Evolutionary conservation across 1,140 invertebrate species (phyloP), one percentile per base, ranked within the genome.

Genomic region (Drosophila melanica): DNA sequence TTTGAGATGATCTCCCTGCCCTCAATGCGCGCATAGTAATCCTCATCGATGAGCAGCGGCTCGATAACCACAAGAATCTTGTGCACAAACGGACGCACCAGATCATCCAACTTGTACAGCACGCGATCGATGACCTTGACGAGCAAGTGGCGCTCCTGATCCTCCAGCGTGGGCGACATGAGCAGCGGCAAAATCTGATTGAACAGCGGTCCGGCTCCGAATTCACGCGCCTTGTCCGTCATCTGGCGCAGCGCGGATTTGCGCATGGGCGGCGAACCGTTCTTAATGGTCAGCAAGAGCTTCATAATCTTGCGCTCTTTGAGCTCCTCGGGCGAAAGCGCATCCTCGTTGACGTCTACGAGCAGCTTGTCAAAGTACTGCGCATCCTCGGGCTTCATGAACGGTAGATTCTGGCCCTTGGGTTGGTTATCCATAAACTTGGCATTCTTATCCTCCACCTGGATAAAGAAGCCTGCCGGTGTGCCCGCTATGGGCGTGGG

Each of bases 261-360:
- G 70, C 99, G 94, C 98, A 99, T 99, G 0, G 99, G 99, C 14
- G 99, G 99, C 6, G 99, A 99, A 11, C 99, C 99, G 92, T 99
- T 99, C 93, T 99, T 99, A 51, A 99, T 99, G 93, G 99, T 99
- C 39, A 99, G 93, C 58, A 99, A 91, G 3, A 99, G 93, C 90
- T 99, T 99, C 99, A 99, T 99, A 23, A 99, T 99, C 93, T 99
- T 99, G 12, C 99, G 93, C 92, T 99, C 99, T 92, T 99, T 99
- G 69, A 98, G 96, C 90, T 99, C 98, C 90, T 99, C 99, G 1
- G 98, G 98, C 63, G 96, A 97, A 12, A 99, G 93, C 0, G 95
- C 93, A 86, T 99, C 98, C 93, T 99, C 99, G 92, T 99, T 99
- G 8, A 99, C 98, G 92, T 99, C 99, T 37, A 99, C 95, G 47